A percentile compares a stretch with the other conserved stretches of the same genome.
phyloP scores from a whole-genome alignment of 1,140 invertebrate genomes.

The Oryctes rhinoceros region DNA sequence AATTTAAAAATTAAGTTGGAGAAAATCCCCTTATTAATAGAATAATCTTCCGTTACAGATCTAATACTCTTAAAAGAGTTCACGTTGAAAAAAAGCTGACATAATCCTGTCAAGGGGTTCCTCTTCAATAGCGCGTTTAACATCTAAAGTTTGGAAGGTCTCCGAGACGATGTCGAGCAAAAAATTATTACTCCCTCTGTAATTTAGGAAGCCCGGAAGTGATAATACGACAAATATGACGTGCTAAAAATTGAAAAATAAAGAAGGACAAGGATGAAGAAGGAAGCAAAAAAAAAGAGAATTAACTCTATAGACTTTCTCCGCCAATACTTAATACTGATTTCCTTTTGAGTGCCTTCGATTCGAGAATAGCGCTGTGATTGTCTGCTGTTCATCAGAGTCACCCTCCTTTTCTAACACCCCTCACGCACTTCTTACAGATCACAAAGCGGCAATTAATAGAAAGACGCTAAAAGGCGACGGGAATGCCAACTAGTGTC shows the following conservation, averaged over 20 bases:
- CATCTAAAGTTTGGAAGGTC: background rate
- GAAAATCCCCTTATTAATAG: constrained; percentile 19
- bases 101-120: constrained; percentile 41
- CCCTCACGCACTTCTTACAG: constrained; percentile 51
- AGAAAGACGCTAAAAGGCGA: constrained; percentile 54
- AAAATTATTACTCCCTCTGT: constrained; percentile 20
- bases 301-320: constrained; percentile 8
- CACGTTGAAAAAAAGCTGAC: constrained; percentile 39
- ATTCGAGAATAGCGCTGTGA: constrained; percentile 57
- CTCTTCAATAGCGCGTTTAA: constrained; percentile 20
- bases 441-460: constrained; percentile 57
- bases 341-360: constrained; percentile 56
- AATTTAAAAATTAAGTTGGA: background rate
- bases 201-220: constrained; percentile 2
- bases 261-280: background rate
- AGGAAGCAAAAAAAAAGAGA: background rate
- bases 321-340: constrained; percentile 55
- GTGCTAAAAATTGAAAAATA: background rate
- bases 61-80: constrained; percentile 38
- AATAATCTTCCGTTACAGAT: constrained; percentile 36
- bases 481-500: constrained; percentile 53
- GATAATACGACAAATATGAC: constrained; percentile 18
- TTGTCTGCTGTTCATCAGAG: constrained; percentile 57
- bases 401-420: constrained; percentile 53
- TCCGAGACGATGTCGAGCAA: background rate